Percentiles rank a stretch among this genome's conserved stretches.
Evolutionary conservation across 2,797 vertebrate genomes (phyloP).

Genomic region (Darevskia mixta): DNA sequence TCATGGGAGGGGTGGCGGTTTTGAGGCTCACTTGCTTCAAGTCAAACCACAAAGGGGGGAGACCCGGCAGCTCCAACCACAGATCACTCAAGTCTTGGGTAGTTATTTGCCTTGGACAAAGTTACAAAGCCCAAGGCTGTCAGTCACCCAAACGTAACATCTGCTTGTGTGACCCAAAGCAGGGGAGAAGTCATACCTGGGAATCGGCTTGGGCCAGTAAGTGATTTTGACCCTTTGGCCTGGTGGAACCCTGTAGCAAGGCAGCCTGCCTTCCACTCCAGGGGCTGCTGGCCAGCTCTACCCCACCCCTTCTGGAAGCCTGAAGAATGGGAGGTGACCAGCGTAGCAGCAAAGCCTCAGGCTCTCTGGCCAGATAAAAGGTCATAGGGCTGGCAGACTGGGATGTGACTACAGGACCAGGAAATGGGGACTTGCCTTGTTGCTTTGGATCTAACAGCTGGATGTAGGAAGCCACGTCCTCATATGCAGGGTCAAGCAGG

Average conservation of each 20-base stretch:
- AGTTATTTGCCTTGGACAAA: too few species aligned
- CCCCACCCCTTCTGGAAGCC: background rate
- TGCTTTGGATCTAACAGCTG: too few species aligned
- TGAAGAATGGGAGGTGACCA: too few species aligned
- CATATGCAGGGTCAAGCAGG: background rate
- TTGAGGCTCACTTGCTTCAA: background rate
- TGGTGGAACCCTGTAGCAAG: background rate
- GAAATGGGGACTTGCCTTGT: too few species aligned
- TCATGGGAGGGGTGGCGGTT: too few species aligned
- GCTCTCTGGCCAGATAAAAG: background rate
- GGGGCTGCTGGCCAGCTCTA: background rate
- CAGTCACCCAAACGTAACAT: background rate
- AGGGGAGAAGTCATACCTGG: background rate
- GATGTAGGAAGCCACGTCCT: too few species aligned
- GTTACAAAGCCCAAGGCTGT: background rate
- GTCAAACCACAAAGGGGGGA: too few species aligned
- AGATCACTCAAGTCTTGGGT: background rate
- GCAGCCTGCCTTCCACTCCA: background rate
- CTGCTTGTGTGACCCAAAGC: accelerated
- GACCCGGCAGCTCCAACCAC: background rate
- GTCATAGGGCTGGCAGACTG: too few species aligned
- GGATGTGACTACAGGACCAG: too few species aligned
- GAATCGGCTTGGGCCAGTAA: background rate
- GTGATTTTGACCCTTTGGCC: background rate
- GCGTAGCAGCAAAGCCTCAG: background rate